A percentile compares a stretch with the other conserved stretches of the same genome.
Evolutionary conservation across 2,888 invertebrate species (phyloP).

Genomic region (Theretra japonica): DNA sequence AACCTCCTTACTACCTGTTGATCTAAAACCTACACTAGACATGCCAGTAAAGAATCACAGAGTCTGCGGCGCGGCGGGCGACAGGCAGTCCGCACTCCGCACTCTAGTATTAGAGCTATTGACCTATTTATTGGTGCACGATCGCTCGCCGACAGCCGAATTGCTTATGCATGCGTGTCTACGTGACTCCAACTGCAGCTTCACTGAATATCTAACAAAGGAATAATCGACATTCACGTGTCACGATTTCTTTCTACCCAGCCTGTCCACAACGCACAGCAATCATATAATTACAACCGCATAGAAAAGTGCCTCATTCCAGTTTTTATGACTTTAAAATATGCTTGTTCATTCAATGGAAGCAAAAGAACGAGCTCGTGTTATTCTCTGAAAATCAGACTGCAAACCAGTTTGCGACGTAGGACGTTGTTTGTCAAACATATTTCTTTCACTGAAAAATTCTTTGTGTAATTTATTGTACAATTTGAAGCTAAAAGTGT

Average conservation of each 20-base stretch:
- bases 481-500: no score
- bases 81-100: slow-evolving; percentile 22
- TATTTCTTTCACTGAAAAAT: no score
- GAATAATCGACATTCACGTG: slow-evolving; percentile 48
- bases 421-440: no score
- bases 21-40: neutral
- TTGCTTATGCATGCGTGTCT: slow-evolving; percentile 79
- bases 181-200: slow-evolving; percentile 68
- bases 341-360: neutral
- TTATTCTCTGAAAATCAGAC: no score
- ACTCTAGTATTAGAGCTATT: slow-evolving; percentile 60
- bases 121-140: slow-evolving; percentile 78
- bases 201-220: slow-evolving; percentile 66
- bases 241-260: slow-evolving; percentile 28
- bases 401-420: no score
- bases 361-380: no score
- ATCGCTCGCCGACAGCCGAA: slow-evolving; percentile 65
- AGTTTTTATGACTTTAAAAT: neutral
- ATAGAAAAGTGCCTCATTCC: neutral
- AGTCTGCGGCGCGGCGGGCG: neutral
- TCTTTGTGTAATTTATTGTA: no score
- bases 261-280: neutral
- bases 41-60: neutral
- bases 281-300: neutral
- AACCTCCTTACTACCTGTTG: neutral